Evolutionary conservation across 2,888 invertebrate species (phyloP), one percentile per base, ranked within the genome.

Genomic region (Horisme vitalbata): DNA sequence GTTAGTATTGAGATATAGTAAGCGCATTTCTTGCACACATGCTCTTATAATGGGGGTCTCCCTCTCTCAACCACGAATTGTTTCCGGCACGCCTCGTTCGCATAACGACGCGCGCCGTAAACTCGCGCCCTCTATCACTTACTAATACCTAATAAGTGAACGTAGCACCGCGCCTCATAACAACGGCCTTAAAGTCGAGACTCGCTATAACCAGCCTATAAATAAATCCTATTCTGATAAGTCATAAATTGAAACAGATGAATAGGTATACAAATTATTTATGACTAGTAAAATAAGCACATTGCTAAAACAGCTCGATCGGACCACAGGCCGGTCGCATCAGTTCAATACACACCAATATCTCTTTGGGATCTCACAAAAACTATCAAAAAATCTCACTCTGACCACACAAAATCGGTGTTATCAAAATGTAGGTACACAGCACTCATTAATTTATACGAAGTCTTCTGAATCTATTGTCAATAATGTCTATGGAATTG

Each of bases 211-310:
- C n/a, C n/a, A n/a, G n/a, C n/a, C n/a, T n/a, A n/a, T n/a, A n/a
- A n/a, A n/a, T n/a, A n/a, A n/a, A n/a, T n/a, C n/a, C n/a, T n/a
- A n/a, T n/a, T n/a, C n/a, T n/a, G n/a, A n/a, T n/a, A n/a, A n/a
- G n/a, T n/a, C n/a, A n/a, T n/a, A n/a, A n/a, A 18, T 4, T 18
- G 18, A 2, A 18, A 18, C 4, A 18, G 14, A 34, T 20, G n/a
- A 45, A 43, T 52, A 54, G 28, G 46, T 49, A 78, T 78, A 88
- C 80, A 86, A 86, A 86, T 70, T 70, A 75, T 85, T 83, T 82
- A 86, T 84, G 84, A 85, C 85, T 86, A 87, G 86, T 83, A 86
- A 81, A 79, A 79, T 75, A 78, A 77, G 79, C 77, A 82, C 76
- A 83, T 72, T 75, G 72, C 65, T 75, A 72, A 71, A 70, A 72